Percentiles rank a stretch among this genome's conserved stretches.
phyloP scores from a whole-genome alignment of 2,113 vertebrate species.

The Tyto alba region DNA sequence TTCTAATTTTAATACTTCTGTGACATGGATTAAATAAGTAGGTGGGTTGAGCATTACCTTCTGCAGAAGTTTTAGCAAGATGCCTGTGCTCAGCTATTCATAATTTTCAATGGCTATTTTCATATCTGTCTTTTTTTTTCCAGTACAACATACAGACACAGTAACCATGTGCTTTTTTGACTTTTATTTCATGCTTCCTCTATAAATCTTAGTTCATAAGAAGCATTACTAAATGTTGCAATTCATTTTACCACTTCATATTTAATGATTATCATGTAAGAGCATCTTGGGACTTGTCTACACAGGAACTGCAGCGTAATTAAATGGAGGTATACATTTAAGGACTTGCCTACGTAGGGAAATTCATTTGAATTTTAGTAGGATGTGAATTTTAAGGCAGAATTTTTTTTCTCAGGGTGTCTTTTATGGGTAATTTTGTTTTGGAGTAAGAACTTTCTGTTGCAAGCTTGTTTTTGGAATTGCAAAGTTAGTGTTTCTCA shows the following conservation, averaged over 20 bases:
- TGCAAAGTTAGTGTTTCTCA: neutral
- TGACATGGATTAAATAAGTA: neutral
- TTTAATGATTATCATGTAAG: slow-evolving; percentile 6
- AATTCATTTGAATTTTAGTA: neutral
- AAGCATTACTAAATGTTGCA: neutral
- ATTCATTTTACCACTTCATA: slow-evolving; percentile 9
- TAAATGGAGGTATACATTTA: neutral
- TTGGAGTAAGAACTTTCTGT: neutral
- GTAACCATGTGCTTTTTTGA: neutral
- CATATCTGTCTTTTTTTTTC: neutral
- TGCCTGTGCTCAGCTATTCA: neutral
- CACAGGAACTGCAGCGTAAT: neutral
- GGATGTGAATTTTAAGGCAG: neutral
- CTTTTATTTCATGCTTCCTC: neutral
- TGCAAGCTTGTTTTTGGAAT: neutral
- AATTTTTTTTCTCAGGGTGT: neutral
- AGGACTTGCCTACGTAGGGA: neutral
- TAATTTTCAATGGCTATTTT: neutral
- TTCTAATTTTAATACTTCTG: neutral
- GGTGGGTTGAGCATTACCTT: neutral
- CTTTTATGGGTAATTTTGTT: neutral
- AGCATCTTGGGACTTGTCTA: slow-evolving; percentile 8
- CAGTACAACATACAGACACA: neutral
- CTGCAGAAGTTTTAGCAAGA: neutral
- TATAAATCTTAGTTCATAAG: neutral